Conservation (phyloP, 2,888 invertebrate species). For the Thecocarcelia acutangulata region DNA sequence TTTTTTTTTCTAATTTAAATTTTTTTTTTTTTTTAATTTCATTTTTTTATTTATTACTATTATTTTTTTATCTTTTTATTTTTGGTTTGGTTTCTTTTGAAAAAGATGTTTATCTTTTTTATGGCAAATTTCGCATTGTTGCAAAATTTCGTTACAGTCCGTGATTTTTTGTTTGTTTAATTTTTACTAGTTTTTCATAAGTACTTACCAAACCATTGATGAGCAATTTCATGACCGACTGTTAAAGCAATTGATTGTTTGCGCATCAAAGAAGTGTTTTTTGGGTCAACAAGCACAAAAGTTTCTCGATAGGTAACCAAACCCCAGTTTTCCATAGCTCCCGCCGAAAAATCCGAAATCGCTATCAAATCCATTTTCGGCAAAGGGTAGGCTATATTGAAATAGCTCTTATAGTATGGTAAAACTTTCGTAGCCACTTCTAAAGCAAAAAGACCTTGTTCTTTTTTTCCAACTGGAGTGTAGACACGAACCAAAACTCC, state of each 20-base stretch:
- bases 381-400: constrained; percentile 95
- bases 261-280: constrained; percentile 92
- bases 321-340: constrained; percentile 99
- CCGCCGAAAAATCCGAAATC: constrained; percentile 96
- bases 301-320: constrained; percentile 95
- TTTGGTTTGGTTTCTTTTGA: no score
- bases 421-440: constrained; percentile 95
- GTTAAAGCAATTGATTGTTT: constrained; percentile 94
- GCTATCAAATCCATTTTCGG: constrained; percentile 98
- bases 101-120: no score
- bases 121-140: no score
- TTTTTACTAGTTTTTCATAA: not conserved
- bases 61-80: no score
- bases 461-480: constrained; percentile 94
- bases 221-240: constrained; percentile 95
- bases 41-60: no score
- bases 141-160: no score
- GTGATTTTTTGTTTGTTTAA: no score
- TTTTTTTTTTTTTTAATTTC: no score
- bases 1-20: no score
- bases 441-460: constrained; percentile 95
- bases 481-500: constrained; percentile 92
- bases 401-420: constrained; percentile 97
- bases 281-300: constrained; percentile 93
- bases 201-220: constrained; percentile 97